These are phyloP conservation scores for Pachymerium ferrugineum DNA, from an alignment of 2,888 invertebrate genomes.

Conservation along the genomic window DNA sequence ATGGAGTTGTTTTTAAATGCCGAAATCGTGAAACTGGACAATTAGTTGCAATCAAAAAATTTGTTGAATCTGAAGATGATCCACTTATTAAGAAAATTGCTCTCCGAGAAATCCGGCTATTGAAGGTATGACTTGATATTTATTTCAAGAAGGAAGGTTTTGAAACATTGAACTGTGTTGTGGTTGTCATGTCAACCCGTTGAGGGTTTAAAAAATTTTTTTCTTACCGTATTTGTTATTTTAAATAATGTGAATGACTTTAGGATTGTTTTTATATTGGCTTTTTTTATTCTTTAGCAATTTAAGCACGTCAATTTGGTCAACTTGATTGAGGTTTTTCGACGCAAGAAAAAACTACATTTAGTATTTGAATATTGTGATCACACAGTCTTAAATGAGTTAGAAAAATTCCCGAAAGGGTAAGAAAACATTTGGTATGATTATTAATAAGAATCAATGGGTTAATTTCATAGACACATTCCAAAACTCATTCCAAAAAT, in stretches of 20 bases:
- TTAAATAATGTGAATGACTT: too few species aligned
- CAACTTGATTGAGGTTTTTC: constrained; percentile 94
- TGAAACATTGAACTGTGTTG: neutral
- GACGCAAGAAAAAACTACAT: constrained; percentile 88
- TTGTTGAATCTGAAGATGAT: constrained; percentile 94
- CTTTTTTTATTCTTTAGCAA: constrained; percentile 61
- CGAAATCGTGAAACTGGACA: constrained; percentile 90
- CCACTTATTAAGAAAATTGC: constrained; percentile 94
- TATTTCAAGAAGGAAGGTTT: neutral
- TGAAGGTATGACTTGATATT: constrained; percentile 68
- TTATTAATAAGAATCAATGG: too few species aligned
- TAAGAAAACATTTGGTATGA: too few species aligned
- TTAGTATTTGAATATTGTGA: constrained; percentile 99
- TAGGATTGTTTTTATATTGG: too few species aligned
- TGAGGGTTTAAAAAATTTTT: too few species aligned
- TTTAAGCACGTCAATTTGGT: constrained; percentile 96
- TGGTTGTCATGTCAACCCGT: neutral
- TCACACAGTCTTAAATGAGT: constrained; percentile 89
- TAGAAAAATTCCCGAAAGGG: constrained; percentile 89
- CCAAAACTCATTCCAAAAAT: neutral
- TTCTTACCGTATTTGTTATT: too few species aligned
- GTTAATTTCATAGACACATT: too few species aligned
- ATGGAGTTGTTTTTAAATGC: constrained; percentile 94
- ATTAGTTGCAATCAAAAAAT: constrained; percentile 93
- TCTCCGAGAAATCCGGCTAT: constrained; percentile 83